Evolutionary conservation across 2,888 invertebrate species (phyloP), one percentile per base, ranked within the genome.

Genomic region (Zeuzera pyrina): DNA sequence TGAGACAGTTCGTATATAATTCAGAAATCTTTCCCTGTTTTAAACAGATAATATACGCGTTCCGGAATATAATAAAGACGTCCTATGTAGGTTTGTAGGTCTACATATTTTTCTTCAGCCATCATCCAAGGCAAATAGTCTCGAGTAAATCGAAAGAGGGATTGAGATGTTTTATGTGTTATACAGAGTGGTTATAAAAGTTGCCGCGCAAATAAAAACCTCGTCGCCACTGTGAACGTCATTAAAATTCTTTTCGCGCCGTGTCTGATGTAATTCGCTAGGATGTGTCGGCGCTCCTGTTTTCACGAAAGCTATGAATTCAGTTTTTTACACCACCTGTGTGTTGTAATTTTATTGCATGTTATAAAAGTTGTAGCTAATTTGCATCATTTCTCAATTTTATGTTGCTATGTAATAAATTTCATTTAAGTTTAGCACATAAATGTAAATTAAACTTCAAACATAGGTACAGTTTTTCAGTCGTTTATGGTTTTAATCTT

Each of bases 181-280:
- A 33, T 33, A 38, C 21, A 30, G 31, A 22, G 30, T 35, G 39
- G 41, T 39, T 35, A 34, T 42, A 42, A 42, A 36, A 47, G 38
- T 51, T 46, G 13, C 25, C 12, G 25, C 8, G 2, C 15, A 19
- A 34, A 35, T 35, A 38, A 34, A 25, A 33, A 22, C 22, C 28
- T 12, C 6, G 19, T 7, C 5, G 5, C 19, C 8, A 19, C 32
- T 35, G 37, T 35, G 39, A 42, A 48, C 45, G 38, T 47, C 49
- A 56, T 63, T 63, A 60, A 60, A 54, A 60, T 59, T 54, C 51
- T 53, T 50, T 52, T 49, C 57, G 49, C 52, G 48, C 33, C 34
- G 33, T 30, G 33, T 34, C 36, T 35, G 39, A 19, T 38, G 49
- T 50, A 47, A 56, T 52, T 52, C 49, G 41, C 37, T 42, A 38